Evolutionary conservation across 2,797 vertebrate genomes (phyloP).

Genomic region (Molothrus ater): DNA sequence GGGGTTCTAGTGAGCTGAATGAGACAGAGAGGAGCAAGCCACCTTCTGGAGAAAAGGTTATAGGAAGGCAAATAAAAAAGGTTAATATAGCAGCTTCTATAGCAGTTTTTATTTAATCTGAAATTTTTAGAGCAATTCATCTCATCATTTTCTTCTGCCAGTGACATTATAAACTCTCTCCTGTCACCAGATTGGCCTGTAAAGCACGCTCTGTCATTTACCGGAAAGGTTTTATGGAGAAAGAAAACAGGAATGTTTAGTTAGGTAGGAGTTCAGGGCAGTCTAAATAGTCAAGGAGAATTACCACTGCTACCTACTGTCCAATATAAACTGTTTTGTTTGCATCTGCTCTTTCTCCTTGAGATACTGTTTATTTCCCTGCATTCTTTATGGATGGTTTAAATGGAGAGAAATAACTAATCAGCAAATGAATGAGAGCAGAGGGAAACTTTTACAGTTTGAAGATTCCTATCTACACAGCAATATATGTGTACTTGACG

Average conservation of each 20-base stretch:
- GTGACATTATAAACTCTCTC: conserved; percentile 26
- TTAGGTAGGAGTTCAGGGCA: neutral
- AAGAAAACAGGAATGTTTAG: neutral
- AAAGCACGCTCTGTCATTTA: neutral
- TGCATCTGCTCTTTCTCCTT: neutral
- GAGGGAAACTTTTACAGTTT: neutral
- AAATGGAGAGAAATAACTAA: neutral
- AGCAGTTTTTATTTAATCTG: neutral
- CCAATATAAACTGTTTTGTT: neutral
- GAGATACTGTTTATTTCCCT: neutral
- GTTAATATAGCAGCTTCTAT: neutral
- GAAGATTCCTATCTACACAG: neutral
- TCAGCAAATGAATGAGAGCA: neutral
- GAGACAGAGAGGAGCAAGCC: neutral
- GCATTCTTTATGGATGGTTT: neutral
- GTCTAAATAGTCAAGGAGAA: neutral
- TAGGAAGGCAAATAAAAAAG: neutral
- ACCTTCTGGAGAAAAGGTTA: neutral
- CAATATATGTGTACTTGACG: neutral
- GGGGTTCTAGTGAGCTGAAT: neutral
- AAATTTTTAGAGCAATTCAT: neutral
- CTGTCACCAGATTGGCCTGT: neutral
- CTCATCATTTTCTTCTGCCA: neutral
- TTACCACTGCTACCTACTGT: neutral
- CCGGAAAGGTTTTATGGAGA: conserved; percentile 28